A percentile compares a stretch with the other conserved stretches of the same genome.
phyloP scores from a whole-genome alignment of 1,140 invertebrate genomes.

The Drosophila albomicans region DNA sequence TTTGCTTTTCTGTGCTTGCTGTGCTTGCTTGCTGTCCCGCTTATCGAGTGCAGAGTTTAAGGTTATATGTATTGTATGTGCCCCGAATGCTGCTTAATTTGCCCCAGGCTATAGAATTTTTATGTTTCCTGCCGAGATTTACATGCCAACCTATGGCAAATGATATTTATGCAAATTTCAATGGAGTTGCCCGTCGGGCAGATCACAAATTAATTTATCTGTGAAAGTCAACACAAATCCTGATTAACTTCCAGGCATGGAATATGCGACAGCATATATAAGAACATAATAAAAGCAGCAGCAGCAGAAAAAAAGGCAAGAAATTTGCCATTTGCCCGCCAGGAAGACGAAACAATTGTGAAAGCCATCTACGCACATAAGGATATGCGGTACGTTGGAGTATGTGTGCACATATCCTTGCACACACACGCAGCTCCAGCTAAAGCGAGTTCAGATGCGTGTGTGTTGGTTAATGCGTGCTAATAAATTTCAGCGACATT shows the following conservation, averaged over 20 bases:
- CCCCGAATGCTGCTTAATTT: constrained; percentile 28
- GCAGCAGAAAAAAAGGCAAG: constrained; percentile 36
- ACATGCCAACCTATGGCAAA: constrained; percentile 62
- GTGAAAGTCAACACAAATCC: constrained; percentile 71
- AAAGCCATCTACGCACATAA: constrained; percentile 32
- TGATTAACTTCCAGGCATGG: constrained; percentile 70
- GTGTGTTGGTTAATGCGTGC: constrained; percentile 71
- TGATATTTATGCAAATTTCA: constrained; percentile 80
- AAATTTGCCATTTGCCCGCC: constrained; percentile 66
- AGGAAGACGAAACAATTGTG: constrained; percentile 76
- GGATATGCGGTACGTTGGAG: neutral
- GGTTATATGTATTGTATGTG: constrained; percentile 7
- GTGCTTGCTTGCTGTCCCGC: constrained; percentile 8
- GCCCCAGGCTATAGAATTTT: constrained; percentile 44
- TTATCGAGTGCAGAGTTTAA: constrained; percentile 47
- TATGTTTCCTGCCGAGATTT: constrained; percentile 50
- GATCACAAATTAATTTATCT: constrained; percentile 77
- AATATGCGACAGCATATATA: constrained; percentile 41
- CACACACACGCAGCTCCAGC: too few species aligned
- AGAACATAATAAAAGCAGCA: constrained; percentile 17
- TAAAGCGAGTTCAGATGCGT: neutral
- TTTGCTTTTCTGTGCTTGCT: constrained; percentile 15
- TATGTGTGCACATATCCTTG: constrained; percentile 34
- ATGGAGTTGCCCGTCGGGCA: constrained; percentile 58
- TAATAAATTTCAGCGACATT: constrained; percentile 80